Evolutionary conservation across 2,888 invertebrate genomes (phyloP), one percentile per base, ranked within the genome.

Genomic region (Drosophila yooni): DNA sequence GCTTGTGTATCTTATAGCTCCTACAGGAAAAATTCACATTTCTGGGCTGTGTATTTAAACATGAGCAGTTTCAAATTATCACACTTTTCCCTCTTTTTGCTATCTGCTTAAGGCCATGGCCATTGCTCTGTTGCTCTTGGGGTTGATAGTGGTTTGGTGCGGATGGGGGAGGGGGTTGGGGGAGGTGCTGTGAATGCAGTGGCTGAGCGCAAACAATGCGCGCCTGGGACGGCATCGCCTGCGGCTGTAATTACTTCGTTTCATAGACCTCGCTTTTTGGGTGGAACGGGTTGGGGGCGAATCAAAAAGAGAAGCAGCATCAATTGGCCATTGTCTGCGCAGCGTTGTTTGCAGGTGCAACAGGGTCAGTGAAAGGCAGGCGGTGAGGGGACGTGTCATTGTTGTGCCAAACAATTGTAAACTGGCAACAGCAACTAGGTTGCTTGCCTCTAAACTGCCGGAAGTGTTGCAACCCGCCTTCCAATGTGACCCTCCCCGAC

Each of bases 251-350:
- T 86, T 86, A 86, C 84, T 73, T 75, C 84, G 75, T 79, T 83
- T 81, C 76, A 76, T 69, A 61, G 33, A 53, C 61, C 61, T 13
- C n/a, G 13, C 36, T 21, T 1, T 46, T 8, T 46, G 8, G 7
- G 7, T 7, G 46, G 3, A 27, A n/a, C 7, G 13, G 56, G 34
- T 29, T 34, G 56, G 21, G 58, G 63, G 31, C 38, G 78, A 57
- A 46, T 25, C 25, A 36, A 33, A 33, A 38, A 54, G 36, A 59
- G 65, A 15, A 46, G 48, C 57, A 53, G 82, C 77, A 74, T 76
- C 85, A 88, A 88, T 83, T 87, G 89, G 71, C 88, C 73, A 87
- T 89, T 86, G 89, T 89, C 82, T 84, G 53, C 64, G 64, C 62
- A 58, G 59, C 56, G 27, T 5, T 56, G 67, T 52, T 52, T 70